phyloP scores from a whole-genome alignment of 1,140 invertebrate genomes.

The Lutraria rhynchaena region DNA sequence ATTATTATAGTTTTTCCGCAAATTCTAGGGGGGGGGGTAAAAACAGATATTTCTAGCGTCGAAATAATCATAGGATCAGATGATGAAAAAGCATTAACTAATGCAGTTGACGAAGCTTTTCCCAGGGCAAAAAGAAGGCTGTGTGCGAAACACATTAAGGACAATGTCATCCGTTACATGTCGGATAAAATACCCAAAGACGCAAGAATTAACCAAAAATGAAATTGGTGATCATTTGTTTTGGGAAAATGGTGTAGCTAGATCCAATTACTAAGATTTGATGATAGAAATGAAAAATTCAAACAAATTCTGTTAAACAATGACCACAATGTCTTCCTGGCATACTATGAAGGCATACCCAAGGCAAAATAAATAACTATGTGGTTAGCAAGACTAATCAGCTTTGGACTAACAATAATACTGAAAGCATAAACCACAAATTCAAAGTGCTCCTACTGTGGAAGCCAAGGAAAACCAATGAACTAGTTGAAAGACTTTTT shows the following conservation, averaged over 20 bases:
- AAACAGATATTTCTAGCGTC: too few species aligned
- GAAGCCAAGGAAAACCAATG: conserved; percentile 10
- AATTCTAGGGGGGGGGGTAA: neutral
- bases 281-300: too few species aligned
- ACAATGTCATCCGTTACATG: conserved; percentile 29
- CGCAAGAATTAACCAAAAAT: neutral
- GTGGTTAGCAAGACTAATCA: neutral
- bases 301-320: neutral
- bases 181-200: neutral
- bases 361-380: conserved; percentile 9
- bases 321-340: neutral
- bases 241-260: conserved; percentile 19
- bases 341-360: conserved; percentile 3
- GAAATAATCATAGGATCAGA: conserved; percentile 18
- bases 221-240: neutral
- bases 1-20: conserved; percentile 23
- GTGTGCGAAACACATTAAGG: conserved; percentile 61
- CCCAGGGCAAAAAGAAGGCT: conserved; percentile 4
- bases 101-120: conserved; percentile 48
- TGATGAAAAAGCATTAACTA: conserved; percentile 48
- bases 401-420: conserved; percentile 36
- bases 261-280: neutral
- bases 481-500: neutral
- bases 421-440: conserved; percentile 23
- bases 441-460: conserved; percentile 11